Percentiles rank a stretch among this genome's conserved stretches.
Conservation (phyloP, 2,888 invertebrate species). For the Ethmia dodecea region DNA sequence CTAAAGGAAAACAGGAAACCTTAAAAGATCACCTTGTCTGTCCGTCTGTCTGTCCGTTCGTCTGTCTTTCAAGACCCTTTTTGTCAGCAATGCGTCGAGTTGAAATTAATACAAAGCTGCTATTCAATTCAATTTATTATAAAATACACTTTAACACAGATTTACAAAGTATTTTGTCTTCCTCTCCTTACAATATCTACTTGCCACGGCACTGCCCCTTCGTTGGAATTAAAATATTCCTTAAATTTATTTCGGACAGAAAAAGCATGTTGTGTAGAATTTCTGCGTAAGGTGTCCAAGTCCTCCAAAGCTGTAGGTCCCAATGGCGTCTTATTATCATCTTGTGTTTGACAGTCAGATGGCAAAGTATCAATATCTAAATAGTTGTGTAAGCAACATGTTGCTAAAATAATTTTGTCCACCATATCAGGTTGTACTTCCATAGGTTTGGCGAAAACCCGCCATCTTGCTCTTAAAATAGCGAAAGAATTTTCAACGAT, state of each 20-base stretch:
- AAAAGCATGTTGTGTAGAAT: constrained; percentile 8
- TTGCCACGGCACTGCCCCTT: constrained; percentile 9
- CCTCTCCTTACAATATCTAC: constrained; percentile 9
- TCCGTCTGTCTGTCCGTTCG: no score
- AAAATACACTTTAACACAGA: constrained; percentile 8
- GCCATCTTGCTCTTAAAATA: constrained; percentile 11
- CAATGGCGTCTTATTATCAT: constrained; percentile 5
- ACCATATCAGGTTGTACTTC: constrained; percentile 1
- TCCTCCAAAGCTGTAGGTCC: constrained; percentile 9
- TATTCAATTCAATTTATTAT: constrained; percentile 9
- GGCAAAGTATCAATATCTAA: constrained; percentile 4
- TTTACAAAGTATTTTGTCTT: constrained; percentile 7
- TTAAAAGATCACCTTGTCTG: constrained; percentile 2
- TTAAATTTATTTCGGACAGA: constrained; percentile 10
- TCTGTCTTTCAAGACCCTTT: constrained; percentile 2
- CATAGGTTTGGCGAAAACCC: constrained; percentile 14
- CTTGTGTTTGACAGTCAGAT: constrained; percentile 3
- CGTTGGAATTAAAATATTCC: constrained; percentile 8
- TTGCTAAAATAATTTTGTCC: constrained; percentile 11
- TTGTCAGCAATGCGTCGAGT: constrained; percentile 2
- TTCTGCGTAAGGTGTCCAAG: constrained; percentile 7
- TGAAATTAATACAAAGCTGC: constrained; percentile 5
- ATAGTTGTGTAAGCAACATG: constrained; percentile 12
- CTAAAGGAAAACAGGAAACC: constrained; percentile 3
- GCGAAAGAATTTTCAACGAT: constrained; percentile 7